phyloP scores from a whole-genome alignment of 1,140 invertebrate species.

The Muscidifurax raptorellus region DNA sequence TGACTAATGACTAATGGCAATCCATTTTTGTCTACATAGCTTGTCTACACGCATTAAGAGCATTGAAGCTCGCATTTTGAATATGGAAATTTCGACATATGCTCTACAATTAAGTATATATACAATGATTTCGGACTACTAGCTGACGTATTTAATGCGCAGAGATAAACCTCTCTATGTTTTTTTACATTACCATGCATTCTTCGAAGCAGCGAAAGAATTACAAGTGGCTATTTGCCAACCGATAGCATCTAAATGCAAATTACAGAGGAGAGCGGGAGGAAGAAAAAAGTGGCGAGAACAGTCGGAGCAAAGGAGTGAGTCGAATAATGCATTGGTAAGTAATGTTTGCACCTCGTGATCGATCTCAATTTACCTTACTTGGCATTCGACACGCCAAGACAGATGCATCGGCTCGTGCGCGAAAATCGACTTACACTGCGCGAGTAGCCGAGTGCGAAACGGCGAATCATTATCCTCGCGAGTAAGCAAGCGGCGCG shows the following conservation, averaged over 20 bases:
- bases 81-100: neutral
- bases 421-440: neutral
- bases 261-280: neutral
- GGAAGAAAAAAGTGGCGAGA: neutral
- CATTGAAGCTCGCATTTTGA: neutral
- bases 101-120: neutral
- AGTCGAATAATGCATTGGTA: slow-evolving; percentile 9
- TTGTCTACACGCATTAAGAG: neutral
- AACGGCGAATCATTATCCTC: slow-evolving; percentile 68
- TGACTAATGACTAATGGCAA: neutral
- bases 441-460: slow-evolving; percentile 32
- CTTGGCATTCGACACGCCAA: slow-evolving; percentile 55
- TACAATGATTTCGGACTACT: neutral
- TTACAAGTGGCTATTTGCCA: neutral
- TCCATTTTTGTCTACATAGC: neutral
- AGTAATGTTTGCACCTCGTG: neutral
- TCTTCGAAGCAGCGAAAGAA: neutral
- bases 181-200: neutral
- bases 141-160: neutral
- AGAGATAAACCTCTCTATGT: no score
- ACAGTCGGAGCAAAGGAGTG: neutral
- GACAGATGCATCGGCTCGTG: slow-evolving; percentile 55
- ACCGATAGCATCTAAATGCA: neutral
- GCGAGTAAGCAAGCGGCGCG: slow-evolving; percentile 44
- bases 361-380: slow-evolving; percentile 58